Base-by-base conservation (phyloP, 1,140 invertebrate genomes). In the Hylyphantes graminicola region DNA sequence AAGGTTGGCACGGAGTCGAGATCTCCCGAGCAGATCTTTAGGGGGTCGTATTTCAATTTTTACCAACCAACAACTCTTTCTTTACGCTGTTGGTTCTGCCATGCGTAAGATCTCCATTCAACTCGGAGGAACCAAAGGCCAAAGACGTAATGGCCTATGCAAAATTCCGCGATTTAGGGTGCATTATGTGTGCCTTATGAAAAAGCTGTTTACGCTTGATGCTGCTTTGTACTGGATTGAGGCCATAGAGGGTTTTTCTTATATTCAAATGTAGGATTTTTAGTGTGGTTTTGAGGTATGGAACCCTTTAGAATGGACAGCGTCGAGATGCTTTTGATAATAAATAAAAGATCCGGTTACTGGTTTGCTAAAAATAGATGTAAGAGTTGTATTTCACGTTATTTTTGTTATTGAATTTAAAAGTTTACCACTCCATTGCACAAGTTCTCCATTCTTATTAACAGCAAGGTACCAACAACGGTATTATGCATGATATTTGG, bases 31-130 rank as follows among this genome's bases (percentile, higher is more conserved):
- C 10, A 74, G 72, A 74, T 57, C 73, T n/a, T n/a, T 59, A 54
- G 63, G 55, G 74, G 74, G 61, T 76, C 74, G 59, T 64, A 76
- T 76, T 76, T 76, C 59, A 76, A 35, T 35, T 50, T 51, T 51
- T 15, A 48, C 55, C 8, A 35, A 53, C 74, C 21, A 76, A 76
- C 74, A 76, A 63, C 74, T 64, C 35, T 63, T 70, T 70, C 35
- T 35, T 65, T 65, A 21, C 17, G 4, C 19, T 19, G 17, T n/a
- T 63, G 19, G 55, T 48, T 59, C 72, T 17, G 17, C 59, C 55
- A 35, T 57, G 55, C 53, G 15, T n/a, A 53, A 10, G 67, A 51
- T 70, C 53, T 35, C 5, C 35, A 35, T 70, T 70, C 53, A n/a
- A 51, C 13, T 11, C 7, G 0, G n/a, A 21, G 21, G 53, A 50